A percentile compares a stretch with the other conserved stretches of the same genome.
Conservation (phyloP, 2,113 vertebrate genomes). For the Grus americana region DNA sequence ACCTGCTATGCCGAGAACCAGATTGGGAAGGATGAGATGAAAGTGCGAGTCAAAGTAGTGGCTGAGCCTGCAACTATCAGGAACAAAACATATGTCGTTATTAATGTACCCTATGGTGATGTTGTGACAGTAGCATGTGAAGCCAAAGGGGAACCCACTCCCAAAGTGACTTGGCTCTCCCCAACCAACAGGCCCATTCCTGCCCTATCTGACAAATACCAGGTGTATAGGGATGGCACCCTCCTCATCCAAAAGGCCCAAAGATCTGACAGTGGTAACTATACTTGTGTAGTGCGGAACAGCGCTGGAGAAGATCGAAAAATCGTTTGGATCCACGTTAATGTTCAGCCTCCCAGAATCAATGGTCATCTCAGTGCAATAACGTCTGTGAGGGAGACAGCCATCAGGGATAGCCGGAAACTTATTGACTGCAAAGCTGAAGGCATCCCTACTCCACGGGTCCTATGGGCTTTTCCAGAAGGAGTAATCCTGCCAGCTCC, state of each 20-base stretch:
- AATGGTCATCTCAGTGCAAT: slow-evolving; percentile 72
- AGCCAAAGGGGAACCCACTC: slow-evolving; percentile 81
- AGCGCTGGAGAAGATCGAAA: slow-evolving; percentile 83
- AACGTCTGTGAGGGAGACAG: slow-evolving; percentile 70
- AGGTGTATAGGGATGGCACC: slow-evolving; percentile 80
- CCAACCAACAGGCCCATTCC: slow-evolving; percentile 80
- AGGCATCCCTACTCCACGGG: slow-evolving; percentile 78
- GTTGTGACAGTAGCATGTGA: slow-evolving; percentile 76
- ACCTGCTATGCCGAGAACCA: slow-evolving; percentile 92
- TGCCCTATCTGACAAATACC: slow-evolving; percentile 79
- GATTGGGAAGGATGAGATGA: slow-evolving; percentile 92
- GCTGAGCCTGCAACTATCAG: slow-evolving; percentile 75
- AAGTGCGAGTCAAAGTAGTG: slow-evolving; percentile 82
- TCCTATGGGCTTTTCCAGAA: slow-evolving; percentile 90
- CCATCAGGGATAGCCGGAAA: slow-evolving; percentile 70
- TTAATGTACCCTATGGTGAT: slow-evolving; percentile 82
- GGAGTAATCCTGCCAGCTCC: slow-evolving; percentile 87
- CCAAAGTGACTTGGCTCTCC: slow-evolving; percentile 85
- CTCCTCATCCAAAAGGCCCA: slow-evolving; percentile 85
- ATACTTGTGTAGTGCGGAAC: slow-evolving; percentile 85
- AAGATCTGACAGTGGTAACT: slow-evolving; percentile 88
- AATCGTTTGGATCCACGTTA: slow-evolving; percentile 74
- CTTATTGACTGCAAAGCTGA: slow-evolving; percentile 82
- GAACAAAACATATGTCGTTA: slow-evolving; percentile 51
- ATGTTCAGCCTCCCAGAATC: slow-evolving; percentile 80